Conservation (phyloP, 2,888 invertebrate species). For the Candidula unifasciata region DNA sequence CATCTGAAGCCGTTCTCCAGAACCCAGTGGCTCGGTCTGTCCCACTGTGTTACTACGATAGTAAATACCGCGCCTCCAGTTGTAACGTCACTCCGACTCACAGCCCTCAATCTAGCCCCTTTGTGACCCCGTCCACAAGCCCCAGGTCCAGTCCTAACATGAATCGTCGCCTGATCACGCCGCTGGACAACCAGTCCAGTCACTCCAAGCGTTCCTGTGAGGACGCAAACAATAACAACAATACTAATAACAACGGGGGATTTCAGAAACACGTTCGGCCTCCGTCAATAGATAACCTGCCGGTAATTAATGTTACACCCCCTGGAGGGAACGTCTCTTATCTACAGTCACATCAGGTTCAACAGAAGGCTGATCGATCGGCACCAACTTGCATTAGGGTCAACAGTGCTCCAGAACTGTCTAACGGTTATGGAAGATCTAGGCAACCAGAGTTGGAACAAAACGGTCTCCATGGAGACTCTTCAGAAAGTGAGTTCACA, state of each 20-base stretch:
- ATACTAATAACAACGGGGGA: conserved; percentile 25
- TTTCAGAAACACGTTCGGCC: conserved; percentile 37
- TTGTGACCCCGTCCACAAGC: conserved; percentile 58
- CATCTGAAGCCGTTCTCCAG: conserved; percentile 91
- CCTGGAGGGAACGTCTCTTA: conserved; percentile 13
- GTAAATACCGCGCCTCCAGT: conserved; percentile 65
- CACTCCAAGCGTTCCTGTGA: conserved; percentile 58
- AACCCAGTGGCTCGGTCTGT: conserved; percentile 88
- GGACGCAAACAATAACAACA: conserved; percentile 12
- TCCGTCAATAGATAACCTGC: conserved; percentile 78
- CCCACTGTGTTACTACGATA: conserved; percentile 72
- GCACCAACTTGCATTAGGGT: conserved; percentile 61
- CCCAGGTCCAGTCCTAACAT: conserved; percentile 64
- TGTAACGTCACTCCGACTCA: conserved; percentile 58
- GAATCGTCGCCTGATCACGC: conserved; percentile 56
- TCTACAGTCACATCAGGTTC: no score
- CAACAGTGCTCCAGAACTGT: conserved; percentile 68
- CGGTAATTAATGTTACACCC: conserved; percentile 59
- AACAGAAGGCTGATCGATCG: neutral
- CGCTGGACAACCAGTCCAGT: conserved; percentile 72
- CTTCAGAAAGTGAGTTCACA: conserved; percentile 69
- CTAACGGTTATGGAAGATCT: neutral
- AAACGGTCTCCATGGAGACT: conserved; percentile 57
- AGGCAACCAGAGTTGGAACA: neutral
- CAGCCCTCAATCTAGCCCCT: conserved; percentile 63